phyloP scores from a whole-genome alignment of 2,113 vertebrate species.

The Nothobranchius kuhntae region DNA sequence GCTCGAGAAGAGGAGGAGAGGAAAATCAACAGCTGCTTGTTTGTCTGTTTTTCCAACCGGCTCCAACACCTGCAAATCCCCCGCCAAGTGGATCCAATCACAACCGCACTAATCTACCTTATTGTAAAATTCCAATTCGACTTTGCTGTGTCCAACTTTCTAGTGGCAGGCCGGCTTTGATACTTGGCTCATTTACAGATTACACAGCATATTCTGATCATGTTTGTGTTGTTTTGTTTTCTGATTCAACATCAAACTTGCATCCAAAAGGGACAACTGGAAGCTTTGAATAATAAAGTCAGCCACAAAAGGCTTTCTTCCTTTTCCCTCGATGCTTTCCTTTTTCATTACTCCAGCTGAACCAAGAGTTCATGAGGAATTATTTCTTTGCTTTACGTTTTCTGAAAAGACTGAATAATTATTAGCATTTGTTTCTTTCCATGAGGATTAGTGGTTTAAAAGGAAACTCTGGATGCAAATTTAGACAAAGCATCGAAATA shows the following conservation, averaged over 20 bases:
- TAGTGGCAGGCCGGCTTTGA: slow-evolving; percentile 23
- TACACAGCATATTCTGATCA: slow-evolving; percentile 15
- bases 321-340: slow-evolving; percentile 25
- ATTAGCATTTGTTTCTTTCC: slow-evolving; percentile 26
- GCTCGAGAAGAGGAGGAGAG: slow-evolving; percentile 46
- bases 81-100: slow-evolving; percentile 40
- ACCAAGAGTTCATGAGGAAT: slow-evolving; percentile 28
- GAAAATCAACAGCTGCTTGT: slow-evolving; percentile 64
- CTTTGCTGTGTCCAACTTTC: neutral
- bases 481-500: slow-evolving; percentile 37
- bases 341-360: slow-evolving; percentile 30
- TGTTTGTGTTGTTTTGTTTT: slow-evolving; percentile 24
- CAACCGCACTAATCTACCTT: slow-evolving; percentile 25
- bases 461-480: slow-evolving; percentile 33
- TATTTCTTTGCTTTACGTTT: slow-evolving; percentile 22
- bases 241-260: slow-evolving; percentile 20
- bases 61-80: slow-evolving; percentile 22
- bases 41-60: slow-evolving; percentile 38
- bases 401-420: slow-evolving; percentile 38
- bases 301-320: slow-evolving; percentile 23
- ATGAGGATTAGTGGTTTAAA: slow-evolving; percentile 23
- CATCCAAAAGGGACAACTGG: neutral
- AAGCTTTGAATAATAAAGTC: slow-evolving; percentile 33
- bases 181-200: slow-evolving; percentile 27
- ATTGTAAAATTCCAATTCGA: slow-evolving; percentile 20